Evolutionary conservation across 2,113 vertebrate species (phyloP), one percentile per base, ranked within the genome.

Genomic region (Myodes glareolus): DNA sequence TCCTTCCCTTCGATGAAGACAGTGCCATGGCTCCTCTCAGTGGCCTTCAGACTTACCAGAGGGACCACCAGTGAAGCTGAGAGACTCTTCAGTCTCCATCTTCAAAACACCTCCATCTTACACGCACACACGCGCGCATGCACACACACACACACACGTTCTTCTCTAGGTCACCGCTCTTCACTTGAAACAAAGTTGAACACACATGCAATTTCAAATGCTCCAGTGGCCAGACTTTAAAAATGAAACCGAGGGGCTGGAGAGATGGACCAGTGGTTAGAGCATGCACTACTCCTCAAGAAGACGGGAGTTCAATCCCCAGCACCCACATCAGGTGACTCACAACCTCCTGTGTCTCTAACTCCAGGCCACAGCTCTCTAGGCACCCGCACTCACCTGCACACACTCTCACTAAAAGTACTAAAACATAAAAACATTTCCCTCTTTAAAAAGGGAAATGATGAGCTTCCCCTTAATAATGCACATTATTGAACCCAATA

Each of bases 401-500:
- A 73, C 72, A 25, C 21, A 39, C 72, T 39, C 39, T 73, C 21
- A 23, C 25, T 73, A 39, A 39, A 73, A 73, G 39, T 73, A 21
- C n/a, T 73, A 39, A 73, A 39, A 73, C n/a, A 23, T 11, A 21
- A 39, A 25, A n/a, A n/a, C n/a, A n/a, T n/a, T n/a, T n/a, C 39
- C n/a, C 36, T n/a, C 39, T 39, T 73, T 73, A 11, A 85, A 82
- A 77, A 73, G 4, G 73, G 75, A 31, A 31, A 67, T 67, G 33
- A 17, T 61, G 36, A 85, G 52, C 89, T 94, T 85, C 39, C 16
- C 67, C 42, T 81, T 50, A 75, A 55, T 85, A 39, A 77, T 42
- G 61, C 11, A 13, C 90, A 81, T 70, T 78, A 82, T 47, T 45
- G 93, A 92, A 84, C 29, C n/a, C 25, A 85, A 3, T 45, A 85